Evolutionary conservation across 2,113 vertebrate genomes (phyloP), one percentile per base, ranked within the genome.

Genomic region (Datnioides undecimradiatus): DNA sequence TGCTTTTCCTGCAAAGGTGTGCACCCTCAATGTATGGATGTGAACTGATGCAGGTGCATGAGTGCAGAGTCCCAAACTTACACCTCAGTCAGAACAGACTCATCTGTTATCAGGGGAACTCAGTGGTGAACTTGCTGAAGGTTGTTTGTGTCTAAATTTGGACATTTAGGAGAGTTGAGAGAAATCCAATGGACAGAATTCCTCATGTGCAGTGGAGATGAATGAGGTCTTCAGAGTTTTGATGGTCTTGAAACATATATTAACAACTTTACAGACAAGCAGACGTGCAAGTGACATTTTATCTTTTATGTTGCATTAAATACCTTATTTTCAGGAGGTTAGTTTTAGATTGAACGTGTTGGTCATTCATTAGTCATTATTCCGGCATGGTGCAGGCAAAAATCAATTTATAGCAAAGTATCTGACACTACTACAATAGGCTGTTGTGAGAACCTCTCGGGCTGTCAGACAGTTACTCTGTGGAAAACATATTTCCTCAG

Each of bases 1-100:
- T 99, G 98, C 77, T 99, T 99, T 90, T 97, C 96, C 67, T 99
- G 98, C 95, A 99, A 98, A 93, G 97, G 98, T 99, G 92, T 90
- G 94, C 77, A 23, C 10, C n/a, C 34, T 27, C 17, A 21, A 27
- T 40, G 27, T 51, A 31, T 69, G 3, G 1, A 21, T 3, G 25
- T 17, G 13, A 38, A 6, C 54, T 41, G 59, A 16, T 54, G 27
- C 25, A 29, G 17, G 6, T 31, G 27, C 40, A 46, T n/a, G 17
- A 11, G 0, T 31, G 17, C 9, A n/a, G 34, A 13, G 3, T 58
- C 16, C 16, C 36, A 5, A 21, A 45, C 3, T 21, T 9, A 48
- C 23, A 57, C 1, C 21, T n/a, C 36, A 14, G 11, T 51, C 25
- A 41, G 19, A 31, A 33, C 11, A 25, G 5, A 40, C 5, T 49